These are phyloP conservation scores for Tenthredo distinguenda DNA, from an alignment of 2,888 invertebrate genomes.

Conservation along the genomic window DNA sequence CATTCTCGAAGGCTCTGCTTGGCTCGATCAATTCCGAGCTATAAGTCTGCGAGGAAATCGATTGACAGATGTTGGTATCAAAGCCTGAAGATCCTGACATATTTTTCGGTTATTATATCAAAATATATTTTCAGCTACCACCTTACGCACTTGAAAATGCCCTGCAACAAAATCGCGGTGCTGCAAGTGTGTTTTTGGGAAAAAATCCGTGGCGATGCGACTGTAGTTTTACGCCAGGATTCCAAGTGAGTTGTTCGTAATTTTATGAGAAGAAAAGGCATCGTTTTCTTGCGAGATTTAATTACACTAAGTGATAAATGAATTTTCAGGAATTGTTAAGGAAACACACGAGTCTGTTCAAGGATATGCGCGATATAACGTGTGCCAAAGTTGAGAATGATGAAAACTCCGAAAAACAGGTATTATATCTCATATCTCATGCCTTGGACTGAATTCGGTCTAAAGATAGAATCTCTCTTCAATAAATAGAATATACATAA, in stretches of 20 bases:
- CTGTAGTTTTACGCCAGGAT: constrained; percentile 88
- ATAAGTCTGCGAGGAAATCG: constrained; percentile 88
- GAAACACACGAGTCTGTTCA: constrained; percentile 84
- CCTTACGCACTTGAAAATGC: constrained; percentile 90
- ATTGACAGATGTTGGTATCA: constrained; percentile 83
- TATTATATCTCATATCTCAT: constrained; percentile 64
- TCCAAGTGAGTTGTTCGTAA: constrained; percentile 80
- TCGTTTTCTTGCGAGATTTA: background rate
- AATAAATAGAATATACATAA: background rate
- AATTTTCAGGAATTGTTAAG: constrained; percentile 77
- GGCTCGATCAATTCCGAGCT: constrained; percentile 88
- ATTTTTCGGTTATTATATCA: constrained; percentile 18
- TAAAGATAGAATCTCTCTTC: background rate
- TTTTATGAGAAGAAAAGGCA: background rate
- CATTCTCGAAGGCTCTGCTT: constrained; percentile 87
- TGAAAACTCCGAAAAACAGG: constrained; percentile 83
- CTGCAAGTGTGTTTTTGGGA: constrained; percentile 85
- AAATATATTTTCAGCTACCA: constrained; percentile 83
- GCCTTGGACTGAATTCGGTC: background rate
- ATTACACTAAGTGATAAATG: background rate
- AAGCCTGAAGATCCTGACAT: background rate
- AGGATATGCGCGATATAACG: constrained; percentile 85
- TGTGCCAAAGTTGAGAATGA: constrained; percentile 84
- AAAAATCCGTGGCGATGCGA: constrained; percentile 92
- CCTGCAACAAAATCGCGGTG: constrained; percentile 86